Evolutionary conservation across 2,113 vertebrate species (phyloP).

Genomic region (Petroica traversi): DNA sequence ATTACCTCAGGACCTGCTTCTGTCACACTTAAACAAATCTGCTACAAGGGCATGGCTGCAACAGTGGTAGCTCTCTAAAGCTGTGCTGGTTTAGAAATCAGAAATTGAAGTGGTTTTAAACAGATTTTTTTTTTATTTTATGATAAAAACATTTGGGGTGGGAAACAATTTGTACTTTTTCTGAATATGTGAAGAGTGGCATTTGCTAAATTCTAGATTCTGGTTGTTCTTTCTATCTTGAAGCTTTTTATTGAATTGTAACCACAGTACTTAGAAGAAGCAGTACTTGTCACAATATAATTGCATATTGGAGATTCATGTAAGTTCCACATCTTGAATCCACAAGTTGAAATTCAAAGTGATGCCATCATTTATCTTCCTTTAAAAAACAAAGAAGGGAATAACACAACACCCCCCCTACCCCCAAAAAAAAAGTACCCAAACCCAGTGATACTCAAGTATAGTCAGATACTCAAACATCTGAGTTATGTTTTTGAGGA

Average conservation of each 20-base stretch:
- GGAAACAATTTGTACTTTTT: background rate
- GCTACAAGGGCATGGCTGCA: background rate
- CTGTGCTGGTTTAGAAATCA: background rate
- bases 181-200: background rate
- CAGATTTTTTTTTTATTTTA: background rate
- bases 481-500: background rate
- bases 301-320: background rate
- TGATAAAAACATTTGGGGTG: background rate
- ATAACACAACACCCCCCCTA: too few relatives aligned
- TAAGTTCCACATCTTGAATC: background rate
- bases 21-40: background rate
- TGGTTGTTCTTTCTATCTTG: background rate
- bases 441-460: background rate
- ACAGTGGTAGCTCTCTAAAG: background rate
- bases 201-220: background rate
- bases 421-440: fast-evolving
- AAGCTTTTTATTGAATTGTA: background rate
- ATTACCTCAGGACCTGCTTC: background rate
- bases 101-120: background rate
- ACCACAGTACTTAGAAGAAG: background rate
- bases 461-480: background rate
- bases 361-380: background rate
- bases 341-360: background rate
- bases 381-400: background rate
- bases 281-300: background rate